Evolutionary conservation across 2,113 vertebrate species (phyloP), one percentile per base, ranked within the genome.

Genomic region (Carassius auratus): DNA sequence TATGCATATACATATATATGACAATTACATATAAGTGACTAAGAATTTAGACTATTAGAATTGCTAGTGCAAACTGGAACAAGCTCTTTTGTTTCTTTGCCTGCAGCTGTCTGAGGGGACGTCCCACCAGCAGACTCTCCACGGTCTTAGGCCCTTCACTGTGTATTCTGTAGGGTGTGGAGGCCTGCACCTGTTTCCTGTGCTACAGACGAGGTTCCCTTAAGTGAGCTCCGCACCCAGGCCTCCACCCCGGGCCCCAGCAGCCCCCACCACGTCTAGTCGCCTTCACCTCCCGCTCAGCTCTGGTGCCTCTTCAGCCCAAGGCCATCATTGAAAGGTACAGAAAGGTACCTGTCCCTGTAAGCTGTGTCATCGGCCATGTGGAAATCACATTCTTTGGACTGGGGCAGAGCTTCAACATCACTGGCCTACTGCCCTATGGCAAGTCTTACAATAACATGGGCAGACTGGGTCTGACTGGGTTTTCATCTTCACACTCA

Each of bases 321-420:
- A 98, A 97, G 0, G 97, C 97, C 82, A 92, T 97, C 80, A 96
- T 98, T 69, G 96, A 96, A 84, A 96, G 96, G 97, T 98, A 91
- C 69, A 87, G 55, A n/a, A n/a, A n/a, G n/a, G n/a, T n/a, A n/a
- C n/a, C n/a, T n/a, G 88, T 94, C 33, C 90, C 88, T 12, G 78
- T 88, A 8, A 83, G 91, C 64, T 98, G 97, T 71, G 81, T 79
- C 45, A 92, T 93, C 52, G 93, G 96, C 69, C 93, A 91, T 0
- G 52, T 91, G 2, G 95, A 97, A 92, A 95, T 94, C 26, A 91
- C 84, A 57, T 98, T 95, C 68, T 91, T 87, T 9, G 97, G 97
- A 5, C 93, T 91, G 38, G 94, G 91, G 12, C 90, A 74, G 55
- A 94, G 81, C 85, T 94, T 95, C 90, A 96, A 96, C 9, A 92